Evolutionary conservation across 2,113 vertebrate species (phyloP).

Genomic region (Tragelaphus imberbis): DNA sequence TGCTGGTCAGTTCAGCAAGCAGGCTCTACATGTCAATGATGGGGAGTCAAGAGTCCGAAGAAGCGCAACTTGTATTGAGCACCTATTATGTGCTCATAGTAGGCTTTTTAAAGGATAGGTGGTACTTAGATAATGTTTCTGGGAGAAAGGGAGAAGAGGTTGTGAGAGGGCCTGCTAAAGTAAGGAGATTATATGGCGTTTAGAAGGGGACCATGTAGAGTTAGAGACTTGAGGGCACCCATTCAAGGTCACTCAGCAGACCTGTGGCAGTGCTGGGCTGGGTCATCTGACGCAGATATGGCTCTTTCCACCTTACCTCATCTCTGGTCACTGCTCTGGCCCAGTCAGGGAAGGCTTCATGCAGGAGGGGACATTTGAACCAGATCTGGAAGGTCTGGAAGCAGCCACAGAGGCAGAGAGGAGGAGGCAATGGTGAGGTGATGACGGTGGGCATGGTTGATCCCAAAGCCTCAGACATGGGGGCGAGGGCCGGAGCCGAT

Average conservation of each 20-base stretch:
- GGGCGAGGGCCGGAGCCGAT: neutral
- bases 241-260: neutral
- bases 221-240: neutral
- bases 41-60: neutral
- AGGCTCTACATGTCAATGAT: neutral
- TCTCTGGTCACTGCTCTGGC: neutral
- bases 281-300: neutral
- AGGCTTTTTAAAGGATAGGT: neutral
- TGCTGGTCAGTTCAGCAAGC: neutral
- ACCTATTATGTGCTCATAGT: neutral
- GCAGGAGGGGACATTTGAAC: neutral
- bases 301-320: neutral
- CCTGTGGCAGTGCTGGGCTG: neutral
- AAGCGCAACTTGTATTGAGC: neutral
- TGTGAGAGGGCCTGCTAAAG: neutral
- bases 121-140: neutral
- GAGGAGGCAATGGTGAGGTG: neutral
- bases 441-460: too few relatives aligned
- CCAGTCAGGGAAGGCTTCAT: neutral
- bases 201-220: neutral
- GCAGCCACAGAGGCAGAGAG: neutral
- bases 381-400: neutral
- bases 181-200: neutral
- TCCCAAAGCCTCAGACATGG: neutral
- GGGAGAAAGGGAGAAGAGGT: neutral